Evolutionary conservation across 2,888 invertebrate species (phyloP).

Genomic region (Biston stratarius): DNA sequence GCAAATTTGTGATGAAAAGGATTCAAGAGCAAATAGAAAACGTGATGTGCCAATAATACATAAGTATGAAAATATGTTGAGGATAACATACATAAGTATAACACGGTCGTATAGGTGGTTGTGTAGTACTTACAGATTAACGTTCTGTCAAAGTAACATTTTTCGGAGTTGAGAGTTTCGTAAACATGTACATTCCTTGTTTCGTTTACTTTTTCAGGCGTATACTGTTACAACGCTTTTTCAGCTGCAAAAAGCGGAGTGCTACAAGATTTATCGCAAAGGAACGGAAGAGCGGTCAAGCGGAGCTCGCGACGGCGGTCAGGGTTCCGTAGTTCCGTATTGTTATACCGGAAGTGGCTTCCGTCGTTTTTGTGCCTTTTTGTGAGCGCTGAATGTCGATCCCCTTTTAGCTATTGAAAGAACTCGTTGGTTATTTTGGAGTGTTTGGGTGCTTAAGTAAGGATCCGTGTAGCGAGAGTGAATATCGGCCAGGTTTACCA

Average conservation of each 20-base stretch:
- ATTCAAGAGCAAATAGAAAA: no score
- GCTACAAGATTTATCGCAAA: conserved; percentile 54
- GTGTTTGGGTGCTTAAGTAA: conserved; percentile 27
- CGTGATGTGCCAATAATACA: no score
- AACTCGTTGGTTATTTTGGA: conserved; percentile 24
- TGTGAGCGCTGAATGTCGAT: conserved; percentile 23
- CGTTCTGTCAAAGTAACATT: not conserved
- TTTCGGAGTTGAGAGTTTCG: not conserved
- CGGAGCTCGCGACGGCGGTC: conserved; percentile 37
- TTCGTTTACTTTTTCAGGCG: conserved; percentile 26
- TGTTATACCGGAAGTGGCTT: conserved; percentile 38
- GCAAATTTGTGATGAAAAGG: no score
- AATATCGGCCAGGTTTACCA: not conserved
- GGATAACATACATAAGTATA: no score
- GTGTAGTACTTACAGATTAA: no score
- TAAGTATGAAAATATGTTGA: no score
- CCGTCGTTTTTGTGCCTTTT: conserved; percentile 27
- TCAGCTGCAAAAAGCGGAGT: conserved; percentile 49
- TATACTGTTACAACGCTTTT: conserved; percentile 44
- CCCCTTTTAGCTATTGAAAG: conserved; percentile 23
- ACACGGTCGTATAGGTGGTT: no score
- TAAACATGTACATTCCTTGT: not conserved
- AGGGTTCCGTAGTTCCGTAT: conserved; percentile 45
- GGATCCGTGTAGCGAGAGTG: conserved; percentile 16
- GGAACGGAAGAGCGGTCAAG: conserved; percentile 54